Conservation (phyloP, 2,797 vertebrate species). For the Vireo griseus region DNA sequence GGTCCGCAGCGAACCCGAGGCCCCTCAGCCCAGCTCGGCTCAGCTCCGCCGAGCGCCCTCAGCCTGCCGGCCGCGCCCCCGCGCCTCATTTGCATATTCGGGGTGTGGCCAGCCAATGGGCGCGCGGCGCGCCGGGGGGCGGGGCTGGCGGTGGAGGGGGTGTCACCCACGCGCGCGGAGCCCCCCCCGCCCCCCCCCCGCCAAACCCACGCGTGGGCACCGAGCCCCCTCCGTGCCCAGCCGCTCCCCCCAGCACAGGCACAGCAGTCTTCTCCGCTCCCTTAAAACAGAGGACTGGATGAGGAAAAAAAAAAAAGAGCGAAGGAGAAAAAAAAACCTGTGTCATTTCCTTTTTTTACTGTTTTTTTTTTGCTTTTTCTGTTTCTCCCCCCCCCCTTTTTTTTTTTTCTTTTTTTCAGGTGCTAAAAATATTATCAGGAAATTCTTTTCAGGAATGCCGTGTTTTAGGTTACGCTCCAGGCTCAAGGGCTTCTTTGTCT, state of each 20-base stretch:
- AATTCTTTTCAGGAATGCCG: constrained; percentile 70
- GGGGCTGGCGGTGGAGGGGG: neutral
- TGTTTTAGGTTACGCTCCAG: constrained; percentile 48
- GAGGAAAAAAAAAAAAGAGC: neutral
- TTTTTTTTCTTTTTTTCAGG: constrained; percentile 30
- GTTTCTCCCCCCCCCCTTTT: too few relatives aligned
- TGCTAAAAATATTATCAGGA: constrained; percentile 77
- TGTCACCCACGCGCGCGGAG: neutral
- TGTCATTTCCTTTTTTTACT: neutral
- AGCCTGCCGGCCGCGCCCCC: neutral
- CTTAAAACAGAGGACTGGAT: neutral
- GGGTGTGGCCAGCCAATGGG: neutral
- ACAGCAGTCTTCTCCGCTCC: neutral
- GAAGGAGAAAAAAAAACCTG: neutral
- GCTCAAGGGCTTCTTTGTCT: constrained; percentile 75
- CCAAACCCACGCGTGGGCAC: neutral
- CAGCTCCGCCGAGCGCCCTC: neutral
- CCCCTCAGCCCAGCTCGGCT: neutral
- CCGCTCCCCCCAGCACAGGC: neutral
- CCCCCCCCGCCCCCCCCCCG: neutral
- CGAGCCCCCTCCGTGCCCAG: neutral
- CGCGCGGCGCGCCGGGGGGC: neutral
- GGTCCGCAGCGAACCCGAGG: too few relatives aligned
- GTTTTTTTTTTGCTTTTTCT: too few relatives aligned
- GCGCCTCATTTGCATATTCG: accelerated